Base-by-base conservation (phyloP, 2,888 invertebrate genomes). In the Ectemnius cavifrons region DNA sequence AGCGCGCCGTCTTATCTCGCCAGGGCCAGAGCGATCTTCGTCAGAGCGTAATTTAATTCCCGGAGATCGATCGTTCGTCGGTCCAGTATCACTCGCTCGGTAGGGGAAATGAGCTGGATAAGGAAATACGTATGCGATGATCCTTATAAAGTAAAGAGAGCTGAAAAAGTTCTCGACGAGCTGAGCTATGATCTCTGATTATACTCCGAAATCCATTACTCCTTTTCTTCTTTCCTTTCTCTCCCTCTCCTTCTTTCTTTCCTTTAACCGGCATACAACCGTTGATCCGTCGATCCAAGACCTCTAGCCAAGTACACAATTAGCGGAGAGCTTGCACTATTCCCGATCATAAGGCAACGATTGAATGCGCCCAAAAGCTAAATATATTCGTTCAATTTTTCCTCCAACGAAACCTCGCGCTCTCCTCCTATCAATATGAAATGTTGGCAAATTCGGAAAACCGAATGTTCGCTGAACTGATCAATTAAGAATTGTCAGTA, bases 321-420 rank as follows among this genome's bases (percentile, higher is more conserved):
- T 60, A 28, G 47, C 45, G 37, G 14, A 49, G 59, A 45, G 49
- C 68, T 75, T 73, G 71, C 73, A 77, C 76, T 56, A 56, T 64
- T 78, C 78, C 78, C 77, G 71, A 73, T 73, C 67, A 52, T 27
- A 47, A 71, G 68, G 74, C 67, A 63, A 65, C 67, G 47, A 45
- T 62, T 45, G 67, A 67, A 61, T 46, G 60, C 62, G 16, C 62
- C 67, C 18, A 16, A 57, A 27, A 64, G 61, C 67, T 60, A 72
- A 47, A 4, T 37, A 68, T 46, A 27, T 62, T 20, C 18, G 49
- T 63, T 57, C 13, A 8, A 28, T 27, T 3, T 58, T 62, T 23
- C 58, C n/a, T 46, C 49, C 13, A 23, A 2, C 37, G 20, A 23
- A 27, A 18, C 18, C 63, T 47, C 63, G 18, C 60, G 45, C 37